Evolutionary conservation across 2,113 vertebrate genomes (phyloP), one percentile per base, ranked within the genome.

Genomic region (Danio rerio): DNA sequence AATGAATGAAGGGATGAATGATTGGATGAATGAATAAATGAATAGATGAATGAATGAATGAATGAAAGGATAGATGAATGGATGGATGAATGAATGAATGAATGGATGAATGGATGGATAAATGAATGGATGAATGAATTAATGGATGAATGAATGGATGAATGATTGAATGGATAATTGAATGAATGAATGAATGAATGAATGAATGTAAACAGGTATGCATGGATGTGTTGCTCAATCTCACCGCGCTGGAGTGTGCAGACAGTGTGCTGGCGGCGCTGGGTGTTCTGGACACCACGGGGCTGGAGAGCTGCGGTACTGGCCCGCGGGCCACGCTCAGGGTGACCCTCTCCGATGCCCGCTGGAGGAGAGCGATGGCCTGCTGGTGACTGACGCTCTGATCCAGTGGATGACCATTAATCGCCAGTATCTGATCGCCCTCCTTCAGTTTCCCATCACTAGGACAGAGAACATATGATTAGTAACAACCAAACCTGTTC

Each of bases 231-330:
- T 84, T 50, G 53, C 53, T 9, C 43, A 7, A 77, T 90, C 93
- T 91, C 85, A 99, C 97, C 42, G 94, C 95, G 59, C 95, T 97
- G 40, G 98, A 99, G 89, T 96, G 95, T 83, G 96, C 96, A 11
- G 97, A 99, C 83, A 98, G 65, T 6, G 97, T 99, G 74, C 97
- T 98, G 82, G 96, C 97, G 45, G 94, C 96, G 72, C 97, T 98
- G 4, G 97, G 96, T 20, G 98, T 98, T 13, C 96, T 94, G 55
- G 97, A 98, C 86, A 98, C 93, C 4, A 91, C 89, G 0, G 96
- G 96, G 82, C 95, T 97, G 86, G 92, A 81, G n/a, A 97, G 90
- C 81, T 95, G 94, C 75, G 94, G 94, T 77, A 94, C 88, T 1
- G 93, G 78, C 68, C 95, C 95, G 81, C 95, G 93, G 83, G 96